A percentile compares a stretch with the other conserved stretches of the same genome.
phyloP scores from a whole-genome alignment of 2,113 vertebrate genomes.

The Rhinoderma darwinii region DNA sequence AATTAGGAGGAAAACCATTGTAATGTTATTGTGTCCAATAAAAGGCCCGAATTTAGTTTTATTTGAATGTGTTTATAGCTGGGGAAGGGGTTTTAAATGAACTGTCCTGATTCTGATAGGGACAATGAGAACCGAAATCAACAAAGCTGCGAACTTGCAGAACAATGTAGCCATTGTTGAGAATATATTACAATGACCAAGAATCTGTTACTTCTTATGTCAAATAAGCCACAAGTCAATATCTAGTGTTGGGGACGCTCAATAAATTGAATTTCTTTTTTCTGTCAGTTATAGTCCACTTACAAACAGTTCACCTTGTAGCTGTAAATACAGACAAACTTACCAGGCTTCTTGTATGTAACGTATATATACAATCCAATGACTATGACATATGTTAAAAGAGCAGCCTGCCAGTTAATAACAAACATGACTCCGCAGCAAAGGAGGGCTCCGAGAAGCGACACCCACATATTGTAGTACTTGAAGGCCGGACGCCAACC shows the following conservation, averaged over 20 bases:
- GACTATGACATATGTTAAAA: slow-evolving; percentile 94
- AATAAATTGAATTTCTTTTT: too few relatives aligned
- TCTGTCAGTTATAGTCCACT: background rate
- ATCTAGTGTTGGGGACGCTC: background rate
- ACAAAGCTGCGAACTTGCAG: background rate
- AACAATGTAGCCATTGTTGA: background rate
- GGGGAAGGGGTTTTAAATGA: background rate
- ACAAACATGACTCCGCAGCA: slow-evolving; percentile 99
- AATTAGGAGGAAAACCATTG: background rate
- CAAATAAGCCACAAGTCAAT: background rate
- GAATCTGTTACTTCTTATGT: background rate
- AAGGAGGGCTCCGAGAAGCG: slow-evolving; percentile 88
- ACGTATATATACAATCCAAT: slow-evolving; percentile 97
- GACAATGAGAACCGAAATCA: background rate
- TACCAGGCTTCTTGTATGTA: slow-evolving; percentile 97
- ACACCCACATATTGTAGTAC: slow-evolving; percentile 99
- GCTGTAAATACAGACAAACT: slow-evolving; percentile 57
- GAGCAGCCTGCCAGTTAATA: slow-evolving; percentile 97
- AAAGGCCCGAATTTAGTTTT: background rate
- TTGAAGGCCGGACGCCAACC: slow-evolving; percentile 98
- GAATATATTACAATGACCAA: background rate
- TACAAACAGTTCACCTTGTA: background rate
- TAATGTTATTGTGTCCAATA: background rate
- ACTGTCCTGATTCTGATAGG: too few relatives aligned
- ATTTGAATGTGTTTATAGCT: background rate